Evolutionary conservation across 1,140 invertebrate genomes (phyloP), one percentile per base, ranked within the genome.

Genomic region (Drosophila nasuta): DNA sequence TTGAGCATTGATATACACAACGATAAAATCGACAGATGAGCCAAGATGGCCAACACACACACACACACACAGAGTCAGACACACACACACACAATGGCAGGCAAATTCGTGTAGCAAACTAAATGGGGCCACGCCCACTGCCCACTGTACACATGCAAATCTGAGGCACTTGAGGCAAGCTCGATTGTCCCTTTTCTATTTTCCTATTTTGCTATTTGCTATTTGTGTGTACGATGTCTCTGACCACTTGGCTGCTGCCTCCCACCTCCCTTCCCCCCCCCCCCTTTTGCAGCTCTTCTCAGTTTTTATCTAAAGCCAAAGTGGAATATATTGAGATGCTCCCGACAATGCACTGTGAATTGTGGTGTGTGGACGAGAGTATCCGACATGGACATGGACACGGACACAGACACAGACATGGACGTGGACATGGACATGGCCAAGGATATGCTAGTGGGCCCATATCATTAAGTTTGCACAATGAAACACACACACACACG

Each of bases 21-120:
- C 79, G 79, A 86, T 86, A 87, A 79, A 78, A 75, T 63, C 56
- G 82, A 82, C 79, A 81, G 81, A 81, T 81, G 78, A 79, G 70
- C 10, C 35, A 38, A 38, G 35, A 38, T 71, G 58, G 49, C 25
- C 52, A 8, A 48, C 68, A 33, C 62, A n/a, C 41, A 11, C 49
- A 20, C n/a, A 58, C 20, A 62, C 49, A 13, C 13, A 1, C 49
- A 30, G 33, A 25, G 3, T 4, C 49, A 17, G 11, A 57, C 28
- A 65, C 49, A 38, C 28, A 10, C 28, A 10, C 49, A 46, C 73
- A 38, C 41, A 58, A 64, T 54, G 28, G 57, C 41, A 58, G 20
- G 54, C 71, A 52, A 65, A 65, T 81, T 72, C 67, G 62, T 79
- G 75, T 73, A 72, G 51, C 71, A 76, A 79, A 71, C 67, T 43